Evolutionary conservation across 2,113 vertebrate genomes (phyloP).

Genomic region (Ciconia stormi): DNA sequence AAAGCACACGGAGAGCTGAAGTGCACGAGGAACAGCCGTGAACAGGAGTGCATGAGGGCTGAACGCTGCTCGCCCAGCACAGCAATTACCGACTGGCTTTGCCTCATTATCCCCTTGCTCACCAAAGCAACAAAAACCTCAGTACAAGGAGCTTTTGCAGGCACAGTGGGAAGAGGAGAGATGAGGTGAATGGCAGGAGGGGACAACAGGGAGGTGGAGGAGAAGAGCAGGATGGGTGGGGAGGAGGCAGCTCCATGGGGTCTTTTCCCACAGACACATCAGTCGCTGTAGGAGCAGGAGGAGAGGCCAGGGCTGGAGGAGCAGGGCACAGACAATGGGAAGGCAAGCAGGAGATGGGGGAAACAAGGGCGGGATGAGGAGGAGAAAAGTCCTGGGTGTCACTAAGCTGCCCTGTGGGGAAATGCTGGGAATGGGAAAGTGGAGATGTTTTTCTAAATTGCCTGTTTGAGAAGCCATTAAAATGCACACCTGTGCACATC

Average conservation of each 20-base stretch:
- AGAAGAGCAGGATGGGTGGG: not conserved
- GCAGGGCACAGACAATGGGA: not conserved
- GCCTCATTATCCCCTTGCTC: not conserved
- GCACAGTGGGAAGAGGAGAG: not conserved
- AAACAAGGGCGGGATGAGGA: not conserved
- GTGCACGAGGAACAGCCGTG: rapidly evolving
- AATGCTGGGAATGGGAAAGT: not conserved
- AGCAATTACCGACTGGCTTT: not conserved
- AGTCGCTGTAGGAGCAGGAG: not conserved
- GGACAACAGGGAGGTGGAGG: rapidly evolving
- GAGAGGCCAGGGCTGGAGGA: not conserved
- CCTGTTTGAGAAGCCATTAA: not conserved
- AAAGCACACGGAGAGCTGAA: not conserved
- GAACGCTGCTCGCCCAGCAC: rapidly evolving
- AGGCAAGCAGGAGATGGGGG: not conserved
- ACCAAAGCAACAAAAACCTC: not conserved
- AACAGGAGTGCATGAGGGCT: not conserved
- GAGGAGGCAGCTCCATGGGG: not conserved
- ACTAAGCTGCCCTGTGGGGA: not conserved
- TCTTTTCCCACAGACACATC: not conserved
- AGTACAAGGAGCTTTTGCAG: not conserved
- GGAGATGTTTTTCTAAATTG: not conserved
- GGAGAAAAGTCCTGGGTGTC: not conserved
- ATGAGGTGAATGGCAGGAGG: not conserved
- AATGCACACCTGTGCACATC: rapidly evolving